Conservation (phyloP, 2,797 vertebrate species). For the Semotilus atromaculatus region DNA sequence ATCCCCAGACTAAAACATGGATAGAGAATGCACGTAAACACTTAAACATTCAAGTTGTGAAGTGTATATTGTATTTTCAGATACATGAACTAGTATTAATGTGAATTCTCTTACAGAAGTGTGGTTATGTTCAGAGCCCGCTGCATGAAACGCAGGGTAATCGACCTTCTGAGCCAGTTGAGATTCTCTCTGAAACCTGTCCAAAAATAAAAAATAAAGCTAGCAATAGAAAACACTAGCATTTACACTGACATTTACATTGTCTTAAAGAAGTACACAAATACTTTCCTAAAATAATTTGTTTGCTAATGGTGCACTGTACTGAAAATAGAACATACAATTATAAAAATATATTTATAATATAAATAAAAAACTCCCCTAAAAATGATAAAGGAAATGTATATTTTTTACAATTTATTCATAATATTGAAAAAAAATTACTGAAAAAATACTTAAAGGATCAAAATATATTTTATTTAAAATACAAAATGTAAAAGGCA, state of each 20-base stretch:
- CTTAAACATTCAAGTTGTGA: not conserved
- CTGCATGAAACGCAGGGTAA: constrained; percentile 78
- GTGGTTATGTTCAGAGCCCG: constrained; percentile 2
- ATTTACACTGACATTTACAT: constrained; percentile 10
- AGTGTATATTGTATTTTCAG: not conserved
- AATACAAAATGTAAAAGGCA: not conserved
- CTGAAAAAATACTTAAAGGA: not conserved
- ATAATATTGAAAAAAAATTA: not conserved
- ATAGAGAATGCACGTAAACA: not conserved
- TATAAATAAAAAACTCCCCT: not conserved
- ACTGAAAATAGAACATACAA: not conserved
- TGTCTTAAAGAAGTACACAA: not conserved
- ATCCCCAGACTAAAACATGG: constrained; percentile 82
- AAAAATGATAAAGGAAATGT: too few relatives aligned
- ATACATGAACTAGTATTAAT: not conserved
- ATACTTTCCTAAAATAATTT: not conserved
- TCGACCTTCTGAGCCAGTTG: constrained; percentile 86
- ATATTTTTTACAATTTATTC: not conserved
- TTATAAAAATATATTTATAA: not conserved
- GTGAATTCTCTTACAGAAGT: constrained; percentile 43
- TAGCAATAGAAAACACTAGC: not conserved
- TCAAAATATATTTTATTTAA: not conserved
- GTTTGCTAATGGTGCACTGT: not conserved
- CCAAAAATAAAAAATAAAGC: not conserved
- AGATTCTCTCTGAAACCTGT: constrained; percentile 84